Base-by-base conservation (phyloP, 2,888 invertebrate genomes). In the Ochropleura leucogaster region DNA sequence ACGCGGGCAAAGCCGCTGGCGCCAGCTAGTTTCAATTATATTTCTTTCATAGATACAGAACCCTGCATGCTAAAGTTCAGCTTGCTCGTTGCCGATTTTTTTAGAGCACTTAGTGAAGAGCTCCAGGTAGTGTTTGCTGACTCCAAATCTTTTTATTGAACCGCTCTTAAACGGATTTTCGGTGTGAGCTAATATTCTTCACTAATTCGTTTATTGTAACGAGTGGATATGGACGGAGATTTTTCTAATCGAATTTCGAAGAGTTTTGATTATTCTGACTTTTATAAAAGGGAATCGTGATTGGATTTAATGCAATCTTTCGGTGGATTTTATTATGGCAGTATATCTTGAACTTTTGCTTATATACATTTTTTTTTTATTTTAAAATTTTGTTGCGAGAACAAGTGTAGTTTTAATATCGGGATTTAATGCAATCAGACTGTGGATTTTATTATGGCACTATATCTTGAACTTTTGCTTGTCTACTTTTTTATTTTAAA, bases 141-240 rank as follows among this genome's bases (percentile, higher is more conserved):
- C 16, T 67, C 46, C 7, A 62, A 71, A 72, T 63, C 72, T 66
- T 85, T 84, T 86, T 86, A 86, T 74, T 80, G 46, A 68, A 64
- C 53, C 20, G 47, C 47, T 60, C 53, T 72, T 80, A 74, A 85
- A 80, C 63, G 80, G 66, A 83, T 77, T 85, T 77, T 51, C 64
- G 63, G 68, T 68, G 74, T 69, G 75, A 66, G 9, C 51, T 46
- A 40, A 71, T 68, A 64, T 67, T 68, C 53, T 78, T 77, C 62
- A 53, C 67, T 82, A 76, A 85, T 74, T 74, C 67, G 51, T 68
- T 78, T 66, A 85, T 71, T 71, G 72, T 72, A 70, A 85, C 62
- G 44, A 74, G 63, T 63, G 51, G 47, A 80, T 66, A 72, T 51
- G 30, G 30, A 44, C n/a, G 12, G 46, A 46, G 51, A 62, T 53